These are phyloP conservation scores for Mormyrops attenuatus DNA, from an alignment of 2,797 vertebrate species.

Conservation along the genomic window DNA sequence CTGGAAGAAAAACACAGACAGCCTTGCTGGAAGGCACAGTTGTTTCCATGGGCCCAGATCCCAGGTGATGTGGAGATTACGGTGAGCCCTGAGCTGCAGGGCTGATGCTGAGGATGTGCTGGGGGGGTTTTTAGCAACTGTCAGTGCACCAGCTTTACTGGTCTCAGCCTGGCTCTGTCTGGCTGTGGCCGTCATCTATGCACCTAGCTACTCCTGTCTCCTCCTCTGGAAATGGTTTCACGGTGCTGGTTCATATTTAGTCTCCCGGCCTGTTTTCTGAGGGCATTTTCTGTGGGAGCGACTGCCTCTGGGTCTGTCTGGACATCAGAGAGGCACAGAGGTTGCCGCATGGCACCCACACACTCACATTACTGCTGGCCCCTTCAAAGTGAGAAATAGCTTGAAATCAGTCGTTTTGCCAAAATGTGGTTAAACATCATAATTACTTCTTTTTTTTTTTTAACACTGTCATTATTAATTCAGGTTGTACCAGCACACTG, in stretches of 20 bases:
- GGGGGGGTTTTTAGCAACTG: neutral
- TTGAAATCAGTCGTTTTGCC: neutral
- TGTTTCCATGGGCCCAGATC: neutral
- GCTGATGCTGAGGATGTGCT: neutral
- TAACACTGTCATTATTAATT: neutral
- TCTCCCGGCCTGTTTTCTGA: neutral
- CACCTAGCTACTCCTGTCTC: neutral
- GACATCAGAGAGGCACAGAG: neutral
- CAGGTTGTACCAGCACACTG: neutral
- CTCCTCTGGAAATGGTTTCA: neutral
- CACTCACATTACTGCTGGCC: neutral
- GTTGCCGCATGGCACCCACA: neutral
- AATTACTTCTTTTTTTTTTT: neutral
- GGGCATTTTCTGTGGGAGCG: neutral
- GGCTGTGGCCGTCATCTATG: neutral
- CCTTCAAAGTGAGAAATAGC: neutral
- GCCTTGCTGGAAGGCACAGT: neutral
- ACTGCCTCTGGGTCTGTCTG: neutral
- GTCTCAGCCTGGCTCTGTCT: neutral
- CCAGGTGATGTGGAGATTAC: neutral
- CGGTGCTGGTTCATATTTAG: neutral
- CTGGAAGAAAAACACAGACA: neutral
- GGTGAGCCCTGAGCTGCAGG: neutral
- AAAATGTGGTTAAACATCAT: neutral
- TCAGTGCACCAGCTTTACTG: neutral